These are phyloP conservation scores for Agrilus biguttatus DNA, from an alignment of 2,888 invertebrate genomes.

Conservation along the genomic window DNA sequence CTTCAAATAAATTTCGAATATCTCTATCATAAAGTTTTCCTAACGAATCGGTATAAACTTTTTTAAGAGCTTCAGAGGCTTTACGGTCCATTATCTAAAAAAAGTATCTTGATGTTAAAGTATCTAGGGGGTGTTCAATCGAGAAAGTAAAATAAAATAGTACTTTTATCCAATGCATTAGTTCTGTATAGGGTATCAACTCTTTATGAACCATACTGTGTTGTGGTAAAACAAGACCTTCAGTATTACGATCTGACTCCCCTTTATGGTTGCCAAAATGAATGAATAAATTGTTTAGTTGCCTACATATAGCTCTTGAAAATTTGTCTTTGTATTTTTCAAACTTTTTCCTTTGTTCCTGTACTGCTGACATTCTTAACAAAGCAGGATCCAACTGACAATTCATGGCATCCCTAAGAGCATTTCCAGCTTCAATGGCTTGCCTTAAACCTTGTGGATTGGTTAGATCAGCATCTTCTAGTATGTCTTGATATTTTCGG, in stretches of 20 bases:
- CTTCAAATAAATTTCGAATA: conserved; percentile 63
- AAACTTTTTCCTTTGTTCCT: conserved; percentile 65
- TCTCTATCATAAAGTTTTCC: conserved; percentile 82
- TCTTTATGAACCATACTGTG: conserved; percentile 73
- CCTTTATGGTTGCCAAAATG: conserved; percentile 71
- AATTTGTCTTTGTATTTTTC: conserved; percentile 67
- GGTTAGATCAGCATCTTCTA: conserved; percentile 60
- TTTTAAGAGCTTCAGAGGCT: conserved; percentile 65
- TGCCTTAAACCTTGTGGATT: conserved; percentile 44
- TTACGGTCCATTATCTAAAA: conserved; percentile 56
- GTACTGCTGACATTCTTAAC: conserved; percentile 56
- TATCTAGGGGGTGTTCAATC: too few relatives aligned
- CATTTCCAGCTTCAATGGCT: conserved; percentile 56
- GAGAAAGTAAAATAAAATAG: neutral
- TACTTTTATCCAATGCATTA: conserved; percentile 82
- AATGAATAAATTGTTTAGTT: conserved; percentile 88
- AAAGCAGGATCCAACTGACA: conserved; percentile 49
- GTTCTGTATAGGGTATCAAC: conserved; percentile 71
- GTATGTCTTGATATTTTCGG: conserved; percentile 46
- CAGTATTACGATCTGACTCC: conserved; percentile 37
- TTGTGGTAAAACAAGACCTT: conserved; percentile 55
- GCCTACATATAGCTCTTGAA: conserved; percentile 70
- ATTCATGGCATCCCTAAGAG: conserved; percentile 60
- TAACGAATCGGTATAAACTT: conserved; percentile 70
- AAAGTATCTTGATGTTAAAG: neutral